These are phyloP conservation scores for Homarus americanus DNA, from an alignment of 1,140 invertebrate species.

Conservation along the genomic window DNA sequence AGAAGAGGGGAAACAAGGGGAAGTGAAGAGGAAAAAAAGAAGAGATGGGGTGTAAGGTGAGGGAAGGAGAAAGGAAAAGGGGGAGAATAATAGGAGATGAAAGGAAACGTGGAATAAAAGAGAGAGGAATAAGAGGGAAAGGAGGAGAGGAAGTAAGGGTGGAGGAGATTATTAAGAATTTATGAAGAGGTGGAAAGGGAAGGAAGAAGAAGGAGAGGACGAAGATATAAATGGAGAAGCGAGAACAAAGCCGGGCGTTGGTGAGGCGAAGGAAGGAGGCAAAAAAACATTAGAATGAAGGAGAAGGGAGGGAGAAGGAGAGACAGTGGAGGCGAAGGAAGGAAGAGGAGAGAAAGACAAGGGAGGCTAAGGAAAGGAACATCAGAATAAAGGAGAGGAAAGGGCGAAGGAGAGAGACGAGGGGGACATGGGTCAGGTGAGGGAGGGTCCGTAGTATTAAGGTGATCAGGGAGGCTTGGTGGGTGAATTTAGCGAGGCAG, in stretches of 20 bases:
- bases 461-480: not conserved
- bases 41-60: not conserved
- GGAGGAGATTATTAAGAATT: no score
- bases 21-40: not conserved
- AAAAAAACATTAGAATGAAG: no score
- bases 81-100: not conserved
- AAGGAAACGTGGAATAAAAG: no score
- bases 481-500: conserved; percentile 15
- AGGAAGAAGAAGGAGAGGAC: not conserved
- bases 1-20: no score
- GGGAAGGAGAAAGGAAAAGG: not conserved
- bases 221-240: no score
- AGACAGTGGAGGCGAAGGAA: not conserved
- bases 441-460: not conserved
- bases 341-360: not conserved
- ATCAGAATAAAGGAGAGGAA: not conserved
- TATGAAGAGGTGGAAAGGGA: no score
- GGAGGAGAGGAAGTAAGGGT: not conserved
- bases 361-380: not conserved
- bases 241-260: not conserved
- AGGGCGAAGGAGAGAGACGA: not conserved
- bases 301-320: not conserved
- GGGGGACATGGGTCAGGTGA: not conserved
- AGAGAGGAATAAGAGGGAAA: not conserved
- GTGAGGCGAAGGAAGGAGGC: no score